Conservation (phyloP, 2,113 vertebrate species). For the Cardinalis cardinalis region DNA sequence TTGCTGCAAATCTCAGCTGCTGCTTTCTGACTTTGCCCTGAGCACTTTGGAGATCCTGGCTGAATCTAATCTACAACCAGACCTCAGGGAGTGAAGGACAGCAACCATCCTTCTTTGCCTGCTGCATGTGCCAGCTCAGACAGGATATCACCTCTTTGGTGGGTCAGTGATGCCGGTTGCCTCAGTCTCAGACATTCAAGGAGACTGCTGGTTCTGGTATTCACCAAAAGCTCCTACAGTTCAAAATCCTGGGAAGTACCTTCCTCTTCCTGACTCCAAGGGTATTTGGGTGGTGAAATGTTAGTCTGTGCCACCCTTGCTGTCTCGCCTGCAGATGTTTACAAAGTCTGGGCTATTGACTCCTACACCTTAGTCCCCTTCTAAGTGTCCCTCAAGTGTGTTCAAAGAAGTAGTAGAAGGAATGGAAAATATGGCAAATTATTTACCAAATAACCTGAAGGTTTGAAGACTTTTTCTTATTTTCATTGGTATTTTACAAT, state of each 20-base stretch:
- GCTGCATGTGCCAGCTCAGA: neutral
- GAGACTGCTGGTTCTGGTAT: neutral
- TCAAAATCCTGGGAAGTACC: neutral
- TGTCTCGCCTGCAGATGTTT: neutral
- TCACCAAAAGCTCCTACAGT: neutral
- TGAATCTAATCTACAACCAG: neutral
- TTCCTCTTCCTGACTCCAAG: neutral
- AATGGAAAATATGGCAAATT: neutral
- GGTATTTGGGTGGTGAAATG: accelerated
- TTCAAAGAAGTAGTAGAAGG: neutral
- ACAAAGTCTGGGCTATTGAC: neutral
- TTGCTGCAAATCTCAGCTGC: neutral
- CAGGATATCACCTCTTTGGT: neutral
- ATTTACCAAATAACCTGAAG: neutral
- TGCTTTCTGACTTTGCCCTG: neutral
- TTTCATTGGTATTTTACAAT: neutral
- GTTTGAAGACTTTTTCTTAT: neutral
- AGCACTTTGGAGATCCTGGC: neutral
- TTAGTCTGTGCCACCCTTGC: neutral
- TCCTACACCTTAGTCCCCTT: neutral
- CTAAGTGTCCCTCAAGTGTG: neutral
- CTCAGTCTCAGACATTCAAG: neutral
- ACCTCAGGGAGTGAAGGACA: neutral
- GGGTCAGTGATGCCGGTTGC: neutral
- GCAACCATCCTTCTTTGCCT: neutral